phyloP scores from a whole-genome alignment of 2,888 invertebrate genomes.

The Andrena bucephala region DNA sequence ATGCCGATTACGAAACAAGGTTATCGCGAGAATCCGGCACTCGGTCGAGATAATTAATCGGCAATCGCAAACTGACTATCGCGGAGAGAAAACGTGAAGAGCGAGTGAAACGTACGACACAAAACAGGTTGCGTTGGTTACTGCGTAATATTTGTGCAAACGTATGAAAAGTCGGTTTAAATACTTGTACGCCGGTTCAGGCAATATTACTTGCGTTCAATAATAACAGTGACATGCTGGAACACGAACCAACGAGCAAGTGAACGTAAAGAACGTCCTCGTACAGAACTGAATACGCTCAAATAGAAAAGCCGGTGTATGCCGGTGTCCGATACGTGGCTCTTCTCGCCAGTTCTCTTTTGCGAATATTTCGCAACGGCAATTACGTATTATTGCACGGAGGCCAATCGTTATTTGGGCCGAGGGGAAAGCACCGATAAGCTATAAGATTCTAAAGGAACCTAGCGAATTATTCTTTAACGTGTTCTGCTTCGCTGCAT shows the following conservation, averaged over 20 bases:
- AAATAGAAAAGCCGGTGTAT: background rate
- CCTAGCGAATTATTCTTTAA: too few relatives aligned
- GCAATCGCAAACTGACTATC: background rate
- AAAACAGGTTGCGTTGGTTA: background rate
- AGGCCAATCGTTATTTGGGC: too few relatives aligned
- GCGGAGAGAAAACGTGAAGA: background rate
- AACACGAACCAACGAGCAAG: background rate
- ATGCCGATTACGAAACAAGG: background rate
- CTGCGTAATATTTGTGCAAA: background rate
- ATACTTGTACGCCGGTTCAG: background rate
- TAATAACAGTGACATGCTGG: conserved; percentile 32
- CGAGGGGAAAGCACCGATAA: too few relatives aligned
- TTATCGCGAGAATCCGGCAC: background rate
- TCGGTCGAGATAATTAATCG: background rate
- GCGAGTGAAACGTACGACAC: too few relatives aligned
- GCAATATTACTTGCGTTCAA: conserved; percentile 41
- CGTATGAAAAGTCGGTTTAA: background rate
- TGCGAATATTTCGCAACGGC: too few relatives aligned
- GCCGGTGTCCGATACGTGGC: background rate
- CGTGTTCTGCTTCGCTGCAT: too few relatives aligned
- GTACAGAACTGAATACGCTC: background rate
- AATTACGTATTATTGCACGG: too few relatives aligned
- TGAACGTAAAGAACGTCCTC: background rate
- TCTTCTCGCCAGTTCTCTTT: background rate
- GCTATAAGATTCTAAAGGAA: too few relatives aligned